Percentiles rank a stretch among this genome's conserved stretches.
These are phyloP conservation scores for Tyrannus savana DNA, from an alignment of 2,113 vertebrate genomes.

Conservation along the genomic window DNA sequence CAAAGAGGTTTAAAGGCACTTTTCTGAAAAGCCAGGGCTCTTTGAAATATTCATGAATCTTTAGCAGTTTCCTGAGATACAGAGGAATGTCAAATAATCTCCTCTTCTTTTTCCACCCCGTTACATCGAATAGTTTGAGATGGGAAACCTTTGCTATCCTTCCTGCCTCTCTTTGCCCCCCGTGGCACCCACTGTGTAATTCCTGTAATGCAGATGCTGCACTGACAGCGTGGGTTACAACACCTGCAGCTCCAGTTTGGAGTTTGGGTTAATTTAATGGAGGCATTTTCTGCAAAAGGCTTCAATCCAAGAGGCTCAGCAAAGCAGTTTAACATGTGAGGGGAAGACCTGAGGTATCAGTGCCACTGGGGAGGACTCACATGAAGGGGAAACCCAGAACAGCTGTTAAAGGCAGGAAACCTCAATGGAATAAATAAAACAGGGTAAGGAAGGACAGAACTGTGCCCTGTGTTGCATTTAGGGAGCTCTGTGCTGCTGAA, in stretches of 20 bases:
- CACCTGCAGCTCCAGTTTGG: neutral
- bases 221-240: neutral
- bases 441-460: neutral
- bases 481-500: neutral
- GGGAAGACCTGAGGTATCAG: neutral
- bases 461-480: neutral
- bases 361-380: rapidly evolving
- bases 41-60: neutral
- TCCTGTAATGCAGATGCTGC: neutral
- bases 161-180: neutral
- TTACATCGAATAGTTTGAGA: neutral
- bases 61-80: neutral
- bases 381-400: neutral
- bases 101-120: neutral
- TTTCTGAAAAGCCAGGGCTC: neutral
- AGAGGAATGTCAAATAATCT: neutral
- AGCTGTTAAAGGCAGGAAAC: neutral
- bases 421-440: neutral
- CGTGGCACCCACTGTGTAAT: rapidly evolving
- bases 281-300: neutral
- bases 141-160: neutral
- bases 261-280: neutral
- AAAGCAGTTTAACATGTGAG: rapidly evolving
- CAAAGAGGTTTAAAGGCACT: neutral
- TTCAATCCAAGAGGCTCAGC: neutral